phyloP scores from a whole-genome alignment of 1,140 invertebrate genomes.

The Euwallacea fornicatus region DNA sequence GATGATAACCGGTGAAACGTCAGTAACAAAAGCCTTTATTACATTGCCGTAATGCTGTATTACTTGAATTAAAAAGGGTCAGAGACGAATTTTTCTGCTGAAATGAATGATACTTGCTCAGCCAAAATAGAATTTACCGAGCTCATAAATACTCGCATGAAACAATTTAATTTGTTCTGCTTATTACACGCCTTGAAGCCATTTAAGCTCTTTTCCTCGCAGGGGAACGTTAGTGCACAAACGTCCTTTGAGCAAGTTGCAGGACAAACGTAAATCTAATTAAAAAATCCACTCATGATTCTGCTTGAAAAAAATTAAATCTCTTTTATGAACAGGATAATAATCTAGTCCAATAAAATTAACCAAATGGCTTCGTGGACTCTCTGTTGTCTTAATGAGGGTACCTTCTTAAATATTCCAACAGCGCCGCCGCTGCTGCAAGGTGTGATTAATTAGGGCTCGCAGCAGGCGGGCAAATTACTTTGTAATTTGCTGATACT shows the following conservation, averaged over 20 bases:
- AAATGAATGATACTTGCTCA: no score
- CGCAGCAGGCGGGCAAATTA: neutral
- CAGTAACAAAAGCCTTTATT: no score
- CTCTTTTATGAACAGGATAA: conserved; percentile 21
- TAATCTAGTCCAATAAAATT: conserved; percentile 17
- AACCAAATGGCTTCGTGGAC: neutral
- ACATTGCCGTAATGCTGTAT: no score
- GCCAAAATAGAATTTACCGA: conserved; percentile 5
- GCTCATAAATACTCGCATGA: neutral
- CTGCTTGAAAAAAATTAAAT: conserved; percentile 18
- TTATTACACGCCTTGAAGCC: neutral
- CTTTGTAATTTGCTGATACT: neutral
- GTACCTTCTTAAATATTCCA: conserved; percentile 6
- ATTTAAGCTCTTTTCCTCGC: neutral
- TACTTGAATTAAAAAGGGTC: no score
- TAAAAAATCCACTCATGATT: conserved; percentile 9
- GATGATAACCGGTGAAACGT: neutral
- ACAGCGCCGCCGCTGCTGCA: neutral
- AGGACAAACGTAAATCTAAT: neutral
- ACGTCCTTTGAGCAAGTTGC: neutral
- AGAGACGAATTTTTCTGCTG: no score
- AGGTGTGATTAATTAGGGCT: neutral
- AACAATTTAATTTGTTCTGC: neutral
- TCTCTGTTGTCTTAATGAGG: neutral
- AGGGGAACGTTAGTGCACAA: neutral